Evolutionary conservation across 2,797 vertebrate genomes (phyloP), one percentile per base, ranked within the genome.

Genomic region (Sebastiscus albofasciatus): DNA sequence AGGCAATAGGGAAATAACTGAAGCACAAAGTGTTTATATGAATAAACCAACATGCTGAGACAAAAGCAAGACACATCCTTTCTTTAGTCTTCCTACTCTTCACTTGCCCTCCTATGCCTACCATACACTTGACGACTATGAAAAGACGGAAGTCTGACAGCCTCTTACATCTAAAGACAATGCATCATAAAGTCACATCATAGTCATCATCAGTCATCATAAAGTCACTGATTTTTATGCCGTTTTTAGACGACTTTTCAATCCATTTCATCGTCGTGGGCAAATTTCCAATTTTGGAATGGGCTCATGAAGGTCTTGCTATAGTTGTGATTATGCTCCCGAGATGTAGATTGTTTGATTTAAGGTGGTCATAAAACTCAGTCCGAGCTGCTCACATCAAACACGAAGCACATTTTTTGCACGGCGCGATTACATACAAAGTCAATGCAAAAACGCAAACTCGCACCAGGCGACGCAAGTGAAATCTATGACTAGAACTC

Each of bases 1-100:
- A 80, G 46, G 60, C 65, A 77, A 71, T 18, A 67, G 67, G 79
- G 33, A 79, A 82, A 79, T 65, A 76, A 80, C 46, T 59, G 49
- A 84, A 80, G 75, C 79, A 59, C 18, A 78, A 83, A 82, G 83
- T 75, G 84, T 89, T 71, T 29, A 24, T 75, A 89, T 84, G 70
- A 87, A 89, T 86, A 82, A 89, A 88, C 59, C 90, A 87, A 82
- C 83, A 78, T 58, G 77, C 62, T 80, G 62, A 73, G 76, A 59
- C 58, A 80, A 67, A 64, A 56, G 33, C 26, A 67, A 67, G 61
- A 42, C 42, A 67, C 24, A 31, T 69, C 5, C 56, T 73, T 62
- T 59, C 49, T 69, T 71, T 62, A 26, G 11, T 67, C 62, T 11
- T 66, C 64, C 14, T 54, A 22, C 36, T 66, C 29, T 46, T 46